Base-by-base conservation (phyloP, 2,797 vertebrate species). In the Xiphorhynchus erythropygius region DNA sequence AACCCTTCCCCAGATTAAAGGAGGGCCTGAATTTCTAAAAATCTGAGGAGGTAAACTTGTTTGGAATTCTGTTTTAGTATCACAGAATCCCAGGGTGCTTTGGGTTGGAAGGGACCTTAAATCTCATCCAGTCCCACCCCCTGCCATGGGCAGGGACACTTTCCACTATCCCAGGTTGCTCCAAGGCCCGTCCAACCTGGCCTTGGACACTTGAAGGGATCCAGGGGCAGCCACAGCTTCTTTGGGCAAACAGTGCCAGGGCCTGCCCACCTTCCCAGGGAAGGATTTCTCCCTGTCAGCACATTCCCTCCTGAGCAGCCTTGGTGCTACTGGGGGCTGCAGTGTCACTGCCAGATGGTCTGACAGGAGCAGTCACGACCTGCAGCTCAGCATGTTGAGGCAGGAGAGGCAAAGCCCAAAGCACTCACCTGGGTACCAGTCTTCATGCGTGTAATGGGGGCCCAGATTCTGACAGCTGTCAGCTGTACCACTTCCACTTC, bases 381-480 rank as follows among this genome's bases (percentile, higher is more conserved):
- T 30, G 32, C 60, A 88, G 39, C 2, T 60, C 49, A 80, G 18
- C 33, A 42, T 2, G 18, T 19, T 18, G 55, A 60, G 47, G 64
- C 6, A 46, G 42, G 67, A 70, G 55, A 74, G 83, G 44, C 15
- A 60, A 52, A 42, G 17, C 24, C 44, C 24, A 69, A 19, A 50
- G 17, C 7, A 28, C 93, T 96, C 90, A 99, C 99, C 99, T 99
- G 98, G 17, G 99, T 98, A 25, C 98, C 99, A 0, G 98, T 98
- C 96, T 99, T 99, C 98, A 99, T 98, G 65, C 99, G 97, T 10
- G 99, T 99, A 82, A 99, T 98, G 13, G 99, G 99, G 18, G 98
- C 98, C 35, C 96, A 97, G 95, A 99, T 99, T 87, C 99, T 98
- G 90, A 99, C 98, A 3, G 97, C 99, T 50, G 95, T 97, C 88